Percentiles rank a stretch among this genome's conserved stretches.
These are phyloP conservation scores for Gerris lacustris DNA, from an alignment of 2,888 invertebrate species.

Conservation along the genomic window DNA sequence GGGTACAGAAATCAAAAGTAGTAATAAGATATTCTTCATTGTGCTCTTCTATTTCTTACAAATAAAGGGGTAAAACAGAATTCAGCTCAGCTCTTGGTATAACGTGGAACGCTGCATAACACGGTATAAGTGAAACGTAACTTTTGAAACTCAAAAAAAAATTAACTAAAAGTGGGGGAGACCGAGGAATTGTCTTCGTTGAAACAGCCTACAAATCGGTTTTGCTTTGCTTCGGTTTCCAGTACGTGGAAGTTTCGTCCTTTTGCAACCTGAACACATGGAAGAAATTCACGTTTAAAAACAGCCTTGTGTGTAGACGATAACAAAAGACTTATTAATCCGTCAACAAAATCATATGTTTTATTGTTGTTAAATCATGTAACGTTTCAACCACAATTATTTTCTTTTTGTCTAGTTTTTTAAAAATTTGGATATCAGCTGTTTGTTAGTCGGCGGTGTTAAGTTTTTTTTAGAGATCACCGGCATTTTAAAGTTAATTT, in stretches of 20 bases:
- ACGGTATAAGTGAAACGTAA: not conserved
- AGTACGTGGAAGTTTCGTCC: not conserved
- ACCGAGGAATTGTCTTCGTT: not conserved
- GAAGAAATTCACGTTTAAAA: slow-evolving; percentile 3
- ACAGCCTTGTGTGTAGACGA: too few species aligned
- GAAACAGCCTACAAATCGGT: not conserved
- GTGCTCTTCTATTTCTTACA: slow-evolving; percentile 29
- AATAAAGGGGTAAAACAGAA: not conserved
- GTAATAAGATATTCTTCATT: slow-evolving; percentile 58
- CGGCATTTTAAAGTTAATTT: too few species aligned
- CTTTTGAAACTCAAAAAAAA: not conserved
- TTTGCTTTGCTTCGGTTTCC: not conserved
- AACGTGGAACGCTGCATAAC: not conserved
- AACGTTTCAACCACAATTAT: too few species aligned
- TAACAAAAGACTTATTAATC: too few species aligned
- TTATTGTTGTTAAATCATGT: too few species aligned
- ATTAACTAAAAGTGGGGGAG: not conserved
- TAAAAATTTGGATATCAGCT: too few species aligned
- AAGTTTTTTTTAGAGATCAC: too few species aligned
- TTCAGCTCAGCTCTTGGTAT: too few species aligned
- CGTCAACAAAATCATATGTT: too few species aligned
- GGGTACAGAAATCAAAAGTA: slow-evolving; percentile 54
- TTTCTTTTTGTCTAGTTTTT: too few species aligned
- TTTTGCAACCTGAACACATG: slow-evolving; percentile 14
- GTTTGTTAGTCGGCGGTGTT: too few species aligned